Evolutionary conservation across 2,113 vertebrate genomes (phyloP), one percentile per base, ranked within the genome.

Genomic region (Seriola dumerili): DNA sequence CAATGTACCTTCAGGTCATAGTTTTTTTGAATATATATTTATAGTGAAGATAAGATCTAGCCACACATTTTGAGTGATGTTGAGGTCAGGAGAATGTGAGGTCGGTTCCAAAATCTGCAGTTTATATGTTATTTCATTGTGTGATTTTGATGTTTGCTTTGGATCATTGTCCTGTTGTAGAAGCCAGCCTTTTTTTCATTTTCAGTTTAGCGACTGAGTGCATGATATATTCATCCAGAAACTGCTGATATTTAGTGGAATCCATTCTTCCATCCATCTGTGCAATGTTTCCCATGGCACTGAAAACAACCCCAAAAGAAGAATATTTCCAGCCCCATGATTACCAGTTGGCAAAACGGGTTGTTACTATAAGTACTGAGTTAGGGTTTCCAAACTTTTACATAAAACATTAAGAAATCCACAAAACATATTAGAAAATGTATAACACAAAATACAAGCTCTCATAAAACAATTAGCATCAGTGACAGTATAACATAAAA

Each of bases 141-240:
- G 29, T 29, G 29, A 36, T 16, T 36, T n/a, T n/a, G 11, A 23
- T 3, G 4, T 36, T 17, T 21, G 13, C 16, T 25, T 21, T 72
- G 12, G 34, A 25, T 55, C 3, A 54, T 16, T 71, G 8, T 72
- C 8, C 42, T 36, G 10, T 14, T 52, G 48, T 36, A 23, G 67
- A 12, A 52, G 44, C 14, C 23, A 29, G 64, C 4, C 10, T 52
- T 2, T 52, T 29, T 48, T 73, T 4, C 17, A 46, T 19, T 34
- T 38, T 74, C 19, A 42, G 8, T 46, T 46, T 58, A 59, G 48
- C n/a, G 23, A 73, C 42, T 46, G 25, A 61, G 52, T 73, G 17
- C 40, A 46, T n/a, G 40, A 52, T 36, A 25, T 63, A 17, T 63
- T 32, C 32, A 32, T 32, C 23, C 69, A 61, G 40, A 61, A 46